phyloP scores from a whole-genome alignment of 2,888 invertebrate genomes.

The Cylindroiulus punctatus region DNA sequence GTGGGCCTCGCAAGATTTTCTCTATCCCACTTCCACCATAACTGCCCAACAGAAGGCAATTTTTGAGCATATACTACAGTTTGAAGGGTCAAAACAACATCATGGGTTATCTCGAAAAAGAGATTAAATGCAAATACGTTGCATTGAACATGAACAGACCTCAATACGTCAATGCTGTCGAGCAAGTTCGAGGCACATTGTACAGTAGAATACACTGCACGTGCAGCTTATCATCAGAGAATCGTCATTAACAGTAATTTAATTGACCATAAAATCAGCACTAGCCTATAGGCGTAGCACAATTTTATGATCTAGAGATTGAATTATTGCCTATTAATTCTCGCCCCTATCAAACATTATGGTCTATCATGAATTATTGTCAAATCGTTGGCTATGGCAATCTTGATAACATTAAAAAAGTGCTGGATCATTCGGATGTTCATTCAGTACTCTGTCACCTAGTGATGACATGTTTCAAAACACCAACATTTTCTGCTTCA shows the following conservation, averaged over 20 bases:
- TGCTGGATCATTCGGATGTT: too few relatives aligned
- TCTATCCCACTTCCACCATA: not conserved
- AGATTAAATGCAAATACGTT: not conserved
- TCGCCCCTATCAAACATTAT: not conserved
- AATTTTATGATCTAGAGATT: not conserved
- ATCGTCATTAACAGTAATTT: not conserved
- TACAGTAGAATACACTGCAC: too few relatives aligned
- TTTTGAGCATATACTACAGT: not conserved
- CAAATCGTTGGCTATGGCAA: too few relatives aligned
- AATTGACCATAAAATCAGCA: not conserved
- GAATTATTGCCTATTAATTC: conserved; percentile 1
- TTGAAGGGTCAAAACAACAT: not conserved
- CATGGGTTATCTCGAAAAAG: not conserved
- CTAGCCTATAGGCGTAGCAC: not conserved
- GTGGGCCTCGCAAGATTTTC: not conserved
- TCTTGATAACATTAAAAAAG: too few relatives aligned
- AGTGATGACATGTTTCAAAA: too few relatives aligned
- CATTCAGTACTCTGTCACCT: too few relatives aligned
- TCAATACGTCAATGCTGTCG: too few relatives aligned
- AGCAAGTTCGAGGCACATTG: too few relatives aligned
- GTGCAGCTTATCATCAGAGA: too few relatives aligned
- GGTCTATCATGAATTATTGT: too few relatives aligned
- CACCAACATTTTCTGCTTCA: too few relatives aligned
- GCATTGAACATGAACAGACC: too few relatives aligned
- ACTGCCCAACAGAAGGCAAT: not conserved